These are phyloP conservation scores for Anastrepha obliqua DNA, from an alignment of 1,140 invertebrate genomes.

Conservation along the genomic window DNA sequence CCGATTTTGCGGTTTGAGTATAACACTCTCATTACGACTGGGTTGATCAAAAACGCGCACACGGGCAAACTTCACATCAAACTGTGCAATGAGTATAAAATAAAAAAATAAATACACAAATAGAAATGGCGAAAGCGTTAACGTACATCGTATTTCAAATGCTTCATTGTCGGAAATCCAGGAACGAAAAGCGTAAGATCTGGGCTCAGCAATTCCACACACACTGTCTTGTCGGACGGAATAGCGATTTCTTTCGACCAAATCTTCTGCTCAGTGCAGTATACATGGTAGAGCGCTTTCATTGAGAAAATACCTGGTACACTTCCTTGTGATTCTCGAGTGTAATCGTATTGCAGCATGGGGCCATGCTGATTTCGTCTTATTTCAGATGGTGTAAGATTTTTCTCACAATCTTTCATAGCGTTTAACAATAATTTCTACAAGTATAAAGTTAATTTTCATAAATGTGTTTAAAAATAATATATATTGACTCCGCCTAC, in stretches of 20 bases:
- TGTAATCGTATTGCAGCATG: slow-evolving; percentile 86
- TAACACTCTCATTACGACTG: slow-evolving; percentile 88
- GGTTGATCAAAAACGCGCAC: slow-evolving; percentile 92
- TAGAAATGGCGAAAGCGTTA: neutral
- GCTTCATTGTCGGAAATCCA: slow-evolving; percentile 93
- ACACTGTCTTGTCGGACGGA: slow-evolving; percentile 79
- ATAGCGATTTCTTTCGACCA: slow-evolving; percentile 79
- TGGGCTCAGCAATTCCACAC: slow-evolving; percentile 84
- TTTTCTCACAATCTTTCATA: slow-evolving; percentile 82
- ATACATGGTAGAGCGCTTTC: slow-evolving; percentile 61
- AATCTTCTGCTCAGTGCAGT: slow-evolving; percentile 74
- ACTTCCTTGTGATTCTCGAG: slow-evolving; percentile 58
- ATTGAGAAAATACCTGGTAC: slow-evolving; percentile 60
- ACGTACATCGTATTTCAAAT: slow-evolving; percentile 81
- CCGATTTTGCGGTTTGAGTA: slow-evolving; percentile 78
- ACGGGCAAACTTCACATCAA: slow-evolving; percentile 81
- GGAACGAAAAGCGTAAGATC: slow-evolving; percentile 84
- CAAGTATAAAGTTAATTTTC: slow-evolving; percentile 59
- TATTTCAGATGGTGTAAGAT: slow-evolving; percentile 84
- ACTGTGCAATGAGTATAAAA: slow-evolving; percentile 73
- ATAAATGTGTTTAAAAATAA: neutral
- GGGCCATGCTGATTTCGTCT: slow-evolving; percentile 89
- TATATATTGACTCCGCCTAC: slow-evolving; percentile 71
- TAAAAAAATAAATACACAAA: slow-evolving; percentile 58
- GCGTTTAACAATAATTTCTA: slow-evolving; percentile 83